Conservation (phyloP, 2,113 vertebrate species). For the Silurus asotus region DNA sequence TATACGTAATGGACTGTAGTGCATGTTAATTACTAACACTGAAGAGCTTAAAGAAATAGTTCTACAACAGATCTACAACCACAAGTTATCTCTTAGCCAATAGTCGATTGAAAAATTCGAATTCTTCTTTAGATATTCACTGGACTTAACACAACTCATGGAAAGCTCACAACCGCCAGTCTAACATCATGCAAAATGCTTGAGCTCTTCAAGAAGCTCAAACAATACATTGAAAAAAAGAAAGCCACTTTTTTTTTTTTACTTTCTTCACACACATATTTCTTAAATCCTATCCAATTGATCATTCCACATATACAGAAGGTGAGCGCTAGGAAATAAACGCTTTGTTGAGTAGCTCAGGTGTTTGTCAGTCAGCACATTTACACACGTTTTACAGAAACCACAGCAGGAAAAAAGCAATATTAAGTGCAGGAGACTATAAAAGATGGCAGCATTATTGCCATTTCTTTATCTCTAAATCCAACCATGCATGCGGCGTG, state of each 20-base stretch:
- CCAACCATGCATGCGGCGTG: constrained; percentile 19
- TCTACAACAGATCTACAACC: too few relatives aligned
- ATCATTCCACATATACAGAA: background rate
- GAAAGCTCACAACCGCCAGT: background rate
- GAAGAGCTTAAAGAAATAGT: background rate
- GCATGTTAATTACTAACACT: constrained; percentile 1
- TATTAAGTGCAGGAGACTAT: background rate
- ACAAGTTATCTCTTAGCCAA: background rate
- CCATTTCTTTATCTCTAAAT: background rate
- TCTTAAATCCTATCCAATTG: background rate
- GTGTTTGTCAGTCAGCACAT: background rate
- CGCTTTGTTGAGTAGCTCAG: constrained; percentile 22
- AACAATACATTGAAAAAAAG: background rate
- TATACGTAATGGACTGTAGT: background rate
- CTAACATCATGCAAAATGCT: background rate
- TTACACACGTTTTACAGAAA: background rate
- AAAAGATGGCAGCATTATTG: constrained; percentile 30
- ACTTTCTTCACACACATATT: background rate
- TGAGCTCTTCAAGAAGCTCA: background rate
- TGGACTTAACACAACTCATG: background rate
- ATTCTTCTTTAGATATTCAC: background rate
- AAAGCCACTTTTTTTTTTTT: background rate
- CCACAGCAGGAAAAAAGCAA: constrained; percentile 14
- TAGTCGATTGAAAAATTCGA: background rate
- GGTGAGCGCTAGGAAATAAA: background rate